Percentiles rank a stretch among this genome's conserved stretches.
These are phyloP conservation scores for Smutsia gigantea DNA, from an alignment of 2,797 vertebrate genomes.

Conservation along the genomic window DNA sequence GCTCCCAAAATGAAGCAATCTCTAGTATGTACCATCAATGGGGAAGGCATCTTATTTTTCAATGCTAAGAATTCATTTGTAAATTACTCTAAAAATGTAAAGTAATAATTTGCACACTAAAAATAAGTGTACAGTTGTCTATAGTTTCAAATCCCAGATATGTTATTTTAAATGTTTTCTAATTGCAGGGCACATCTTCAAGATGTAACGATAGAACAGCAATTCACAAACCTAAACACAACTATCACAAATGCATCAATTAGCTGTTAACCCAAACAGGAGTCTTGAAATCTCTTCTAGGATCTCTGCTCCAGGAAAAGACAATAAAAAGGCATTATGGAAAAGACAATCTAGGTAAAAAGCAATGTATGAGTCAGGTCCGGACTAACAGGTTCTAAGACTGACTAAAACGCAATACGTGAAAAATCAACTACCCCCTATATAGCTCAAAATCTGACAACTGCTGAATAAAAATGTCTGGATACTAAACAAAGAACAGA, in stretches of 20 bases:
- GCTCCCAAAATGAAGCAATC: neutral
- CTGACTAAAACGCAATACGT: neutral
- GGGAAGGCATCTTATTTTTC: constrained; percentile 29
- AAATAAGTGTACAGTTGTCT: neutral
- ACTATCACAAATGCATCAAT: neutral
- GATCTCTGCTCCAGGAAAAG: constrained; percentile 8
- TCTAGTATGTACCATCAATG: neutral
- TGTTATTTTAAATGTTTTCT: constrained; percentile 16
- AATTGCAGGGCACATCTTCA: neutral
- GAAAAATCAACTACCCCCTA: neutral
- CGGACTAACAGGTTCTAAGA: neutral
- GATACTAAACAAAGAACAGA: constrained; percentile 17
- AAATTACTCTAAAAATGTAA: constrained; percentile 55
- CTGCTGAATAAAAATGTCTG: constrained; percentile 17
- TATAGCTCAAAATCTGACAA: constrained; percentile 5
- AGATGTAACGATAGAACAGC: neutral
- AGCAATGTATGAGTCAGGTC: constrained; percentile 9
- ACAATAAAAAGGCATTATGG: neutral
- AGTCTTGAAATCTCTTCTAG: neutral
- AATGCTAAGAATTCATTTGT: constrained; percentile 29
- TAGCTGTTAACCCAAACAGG: constrained; percentile 31
- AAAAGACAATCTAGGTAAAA: constrained; percentile 29
- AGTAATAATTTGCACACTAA: constrained; percentile 24
- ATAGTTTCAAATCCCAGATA: constrained; percentile 21
- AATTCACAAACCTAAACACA: constrained; percentile 26